Evolutionary conservation across 1,140 invertebrate genomes (phyloP).

Genomic region (Parasteatoda tepidariorum): DNA sequence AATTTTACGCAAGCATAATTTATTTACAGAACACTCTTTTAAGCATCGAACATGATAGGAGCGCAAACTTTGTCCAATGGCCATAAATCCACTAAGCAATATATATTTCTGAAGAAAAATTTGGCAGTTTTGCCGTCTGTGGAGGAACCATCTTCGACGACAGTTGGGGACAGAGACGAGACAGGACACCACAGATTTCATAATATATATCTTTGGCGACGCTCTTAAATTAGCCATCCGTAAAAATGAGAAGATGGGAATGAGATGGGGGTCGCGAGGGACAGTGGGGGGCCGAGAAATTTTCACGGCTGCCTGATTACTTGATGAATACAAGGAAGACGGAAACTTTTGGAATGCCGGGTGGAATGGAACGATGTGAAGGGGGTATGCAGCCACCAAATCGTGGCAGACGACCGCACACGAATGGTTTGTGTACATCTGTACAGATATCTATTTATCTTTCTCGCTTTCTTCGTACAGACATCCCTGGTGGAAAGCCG

Average conservation of each 20-base stretch:
- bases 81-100: background rate
- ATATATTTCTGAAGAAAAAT: background rate
- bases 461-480: background rate
- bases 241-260: background rate
- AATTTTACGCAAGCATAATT: too few species aligned
- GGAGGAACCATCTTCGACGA: background rate
- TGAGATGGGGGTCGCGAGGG: background rate
- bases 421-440: background rate
- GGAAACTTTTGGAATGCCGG: background rate
- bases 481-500: background rate
- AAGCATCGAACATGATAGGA: too few species aligned
- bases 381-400: background rate
- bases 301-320: constrained; percentile 3
- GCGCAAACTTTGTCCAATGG: background rate
- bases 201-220: constrained; percentile 2
- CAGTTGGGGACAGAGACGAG: background rate
- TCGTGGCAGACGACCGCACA: background rate
- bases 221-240: constrained; percentile 5
- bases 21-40: too few species aligned
- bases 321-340: constrained; percentile 3
- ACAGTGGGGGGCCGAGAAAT: background rate
- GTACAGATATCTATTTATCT: background rate
- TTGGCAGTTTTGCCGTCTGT: background rate
- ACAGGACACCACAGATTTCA: background rate
- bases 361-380: background rate